A percentile compares a stretch with the other conserved stretches of the same genome.
These are phyloP conservation scores for Proterorhinus semilunaris DNA, from an alignment of 2,113 vertebrate species.

Conservation along the genomic window DNA sequence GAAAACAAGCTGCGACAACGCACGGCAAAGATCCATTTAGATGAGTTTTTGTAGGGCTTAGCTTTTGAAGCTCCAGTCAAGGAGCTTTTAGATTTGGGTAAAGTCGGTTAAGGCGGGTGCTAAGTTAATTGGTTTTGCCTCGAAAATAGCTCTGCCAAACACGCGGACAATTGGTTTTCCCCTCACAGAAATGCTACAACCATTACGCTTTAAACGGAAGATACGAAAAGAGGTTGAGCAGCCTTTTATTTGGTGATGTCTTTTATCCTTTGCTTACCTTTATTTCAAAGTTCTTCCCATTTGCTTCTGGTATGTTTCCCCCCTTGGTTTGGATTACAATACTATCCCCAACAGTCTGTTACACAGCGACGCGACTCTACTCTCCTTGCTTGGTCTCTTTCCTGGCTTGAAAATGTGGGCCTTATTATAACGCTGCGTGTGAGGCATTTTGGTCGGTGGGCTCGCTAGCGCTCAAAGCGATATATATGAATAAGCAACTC, in stretches of 20 bases:
- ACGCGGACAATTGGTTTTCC: too few species aligned
- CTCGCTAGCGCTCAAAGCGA: constrained; percentile 6
- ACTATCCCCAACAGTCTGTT: constrained; percentile 32
- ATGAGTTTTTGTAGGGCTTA: too few species aligned
- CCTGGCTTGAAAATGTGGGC: constrained; percentile 18
- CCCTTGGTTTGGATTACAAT: constrained; percentile 19
- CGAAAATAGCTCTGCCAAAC: too few species aligned
- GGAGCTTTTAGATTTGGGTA: too few species aligned
- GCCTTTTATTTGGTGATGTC: neutral
- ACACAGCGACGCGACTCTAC: constrained; percentile 41
- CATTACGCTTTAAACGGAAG: too few species aligned
- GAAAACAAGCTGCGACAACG: too few species aligned
- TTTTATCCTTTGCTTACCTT: constrained; percentile 46
- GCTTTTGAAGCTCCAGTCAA: too few species aligned
- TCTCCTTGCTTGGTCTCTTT: constrained; percentile 47
- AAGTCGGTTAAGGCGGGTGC: too few species aligned
- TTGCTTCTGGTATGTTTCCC: constrained; percentile 22
- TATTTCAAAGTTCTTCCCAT: constrained; percentile 15
- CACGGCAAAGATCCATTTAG: too few species aligned
- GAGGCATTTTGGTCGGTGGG: constrained; percentile 44
- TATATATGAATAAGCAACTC: constrained; percentile 12
- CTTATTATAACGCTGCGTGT: neutral
- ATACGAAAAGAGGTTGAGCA: neutral
- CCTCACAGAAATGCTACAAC: too few species aligned
- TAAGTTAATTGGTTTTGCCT: too few species aligned